These are phyloP conservation scores for Drosophila ogumai DNA, from an alignment of 1,140 invertebrate species.

Conservation along the genomic window DNA sequence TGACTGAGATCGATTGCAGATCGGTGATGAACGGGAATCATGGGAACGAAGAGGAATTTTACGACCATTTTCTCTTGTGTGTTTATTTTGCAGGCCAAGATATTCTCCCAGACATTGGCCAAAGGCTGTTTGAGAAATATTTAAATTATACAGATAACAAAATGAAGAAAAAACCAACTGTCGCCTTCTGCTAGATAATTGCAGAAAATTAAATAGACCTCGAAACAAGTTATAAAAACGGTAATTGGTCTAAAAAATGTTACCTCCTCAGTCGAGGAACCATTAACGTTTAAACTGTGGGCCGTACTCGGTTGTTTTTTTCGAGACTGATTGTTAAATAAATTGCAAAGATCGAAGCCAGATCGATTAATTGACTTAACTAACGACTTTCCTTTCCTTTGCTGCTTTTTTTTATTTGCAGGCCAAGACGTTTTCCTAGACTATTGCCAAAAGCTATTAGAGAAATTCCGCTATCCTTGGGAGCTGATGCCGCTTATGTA, in stretches of 20 bases:
- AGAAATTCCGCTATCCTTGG: slow-evolving; percentile 90
- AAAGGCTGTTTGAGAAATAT: not conserved
- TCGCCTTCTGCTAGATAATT: slow-evolving; percentile 15
- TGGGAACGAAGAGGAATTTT: not conserved
- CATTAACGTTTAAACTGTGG: slow-evolving; percentile 19
- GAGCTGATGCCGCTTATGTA: slow-evolving; percentile 90
- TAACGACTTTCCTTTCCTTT: slow-evolving; percentile 2
- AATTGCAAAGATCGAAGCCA: slow-evolving; percentile 1
- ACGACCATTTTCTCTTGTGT: not conserved
- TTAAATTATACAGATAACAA: not conserved
- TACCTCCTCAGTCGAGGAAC: slow-evolving; percentile 4
- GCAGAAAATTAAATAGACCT: slow-evolving; percentile 16
- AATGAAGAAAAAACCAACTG: not conserved
- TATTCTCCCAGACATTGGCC: slow-evolving; percentile 1
- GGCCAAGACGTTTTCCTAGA: slow-evolving; percentile 88
- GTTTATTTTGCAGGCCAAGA: not conserved
- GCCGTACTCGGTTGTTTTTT: slow-evolving; percentile 3
- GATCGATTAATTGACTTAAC: slow-evolving; percentile 9
- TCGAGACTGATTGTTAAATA: slow-evolving; percentile 4
- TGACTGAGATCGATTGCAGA: slow-evolving; percentile 35
- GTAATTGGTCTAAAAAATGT: slow-evolving; percentile 12
- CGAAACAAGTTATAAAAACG: slow-evolving; percentile 10
- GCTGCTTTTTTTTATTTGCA: slow-evolving; percentile 79
- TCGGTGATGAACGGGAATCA: not conserved
- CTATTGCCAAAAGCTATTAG: slow-evolving; percentile 89